Evolutionary conservation across 2,797 vertebrate species (phyloP).

Genomic region (Odontamblyopus rebecca): DNA sequence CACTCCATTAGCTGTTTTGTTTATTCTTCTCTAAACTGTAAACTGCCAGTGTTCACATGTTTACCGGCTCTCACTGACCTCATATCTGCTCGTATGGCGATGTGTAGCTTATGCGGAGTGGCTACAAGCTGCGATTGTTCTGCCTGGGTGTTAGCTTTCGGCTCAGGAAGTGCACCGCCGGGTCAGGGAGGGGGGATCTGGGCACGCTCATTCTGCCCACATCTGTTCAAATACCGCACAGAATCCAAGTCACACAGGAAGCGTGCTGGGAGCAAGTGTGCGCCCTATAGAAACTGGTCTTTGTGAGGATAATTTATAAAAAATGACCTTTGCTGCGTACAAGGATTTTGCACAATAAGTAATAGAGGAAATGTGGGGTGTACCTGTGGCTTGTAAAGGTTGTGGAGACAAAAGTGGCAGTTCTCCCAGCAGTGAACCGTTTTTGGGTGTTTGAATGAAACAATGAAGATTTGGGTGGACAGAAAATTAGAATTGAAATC

Average conservation of each 20-base stretch:
- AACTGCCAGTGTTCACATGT: constrained; percentile 42
- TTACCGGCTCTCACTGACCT: constrained; percentile 35
- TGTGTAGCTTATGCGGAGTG: constrained; percentile 40
- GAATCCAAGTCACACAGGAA: constrained; percentile 73
- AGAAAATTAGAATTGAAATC: too few species aligned
- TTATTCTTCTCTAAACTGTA: constrained; percentile 11
- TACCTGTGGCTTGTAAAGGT: constrained; percentile 38
- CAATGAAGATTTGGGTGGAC: constrained; percentile 10
- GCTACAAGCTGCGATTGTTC: constrained; percentile 81
- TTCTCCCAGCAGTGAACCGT: not conserved
- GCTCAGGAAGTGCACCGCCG: constrained; percentile 79
- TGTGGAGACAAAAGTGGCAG: constrained; percentile 22
- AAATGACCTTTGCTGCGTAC: constrained; percentile 47
- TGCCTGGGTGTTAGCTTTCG: constrained; percentile 77
- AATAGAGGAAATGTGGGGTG: constrained; percentile 26
- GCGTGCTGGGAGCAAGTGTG: constrained; percentile 30
- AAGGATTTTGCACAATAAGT: constrained; percentile 44
- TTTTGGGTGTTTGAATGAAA: not conserved
- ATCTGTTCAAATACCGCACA: constrained; percentile 82
- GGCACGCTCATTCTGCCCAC: constrained; percentile 72
- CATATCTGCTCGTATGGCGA: constrained; percentile 24
- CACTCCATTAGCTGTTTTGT: constrained; percentile 29
- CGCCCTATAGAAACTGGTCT: constrained; percentile 47
- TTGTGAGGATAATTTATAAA: constrained; percentile 49
- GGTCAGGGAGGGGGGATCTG: constrained; percentile 70